Conservation (phyloP, 2,888 invertebrate species). For the Temnothorax ravouxi region DNA sequence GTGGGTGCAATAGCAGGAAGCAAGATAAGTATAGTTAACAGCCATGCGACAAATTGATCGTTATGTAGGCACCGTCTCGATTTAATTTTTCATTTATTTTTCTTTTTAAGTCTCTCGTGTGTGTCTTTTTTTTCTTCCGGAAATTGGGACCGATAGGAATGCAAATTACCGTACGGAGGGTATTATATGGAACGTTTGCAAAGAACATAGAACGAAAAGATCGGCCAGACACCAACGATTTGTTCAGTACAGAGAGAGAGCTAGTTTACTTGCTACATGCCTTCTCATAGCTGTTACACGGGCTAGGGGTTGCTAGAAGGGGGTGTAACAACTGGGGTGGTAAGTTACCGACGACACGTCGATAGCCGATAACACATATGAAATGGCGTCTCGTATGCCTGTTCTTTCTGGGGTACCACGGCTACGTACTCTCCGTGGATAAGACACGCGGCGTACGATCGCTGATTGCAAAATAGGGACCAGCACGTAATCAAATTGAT, state of each 20-base stretch:
- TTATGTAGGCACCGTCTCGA: conserved; percentile 22
- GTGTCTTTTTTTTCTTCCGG: background rate
- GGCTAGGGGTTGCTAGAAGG: conserved; percentile 40
- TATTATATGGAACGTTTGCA: conserved; percentile 24
- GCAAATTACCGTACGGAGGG: conserved; percentile 30
- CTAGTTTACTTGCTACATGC: conserved; percentile 61
- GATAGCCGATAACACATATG: conserved; percentile 68
- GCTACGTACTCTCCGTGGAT: conserved; percentile 59
- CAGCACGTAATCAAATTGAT: conserved; percentile 64
- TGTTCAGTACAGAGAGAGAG: conserved; percentile 40
- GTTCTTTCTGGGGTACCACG: conserved; percentile 45
- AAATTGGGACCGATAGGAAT: conserved; percentile 34
- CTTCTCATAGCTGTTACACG: conserved; percentile 48
- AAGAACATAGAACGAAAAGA: conserved; percentile 39
- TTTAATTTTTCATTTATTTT: background rate
- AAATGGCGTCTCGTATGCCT: conserved; percentile 55
- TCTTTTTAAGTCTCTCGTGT: conserved; percentile 8
- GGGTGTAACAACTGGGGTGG: conserved; percentile 53
- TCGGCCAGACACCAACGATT: conserved; percentile 26
- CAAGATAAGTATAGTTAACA: conserved; percentile 58
- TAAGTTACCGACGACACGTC: conserved; percentile 71
- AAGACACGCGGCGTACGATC: conserved; percentile 60
- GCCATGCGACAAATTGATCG: conserved; percentile 63
- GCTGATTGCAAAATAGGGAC: conserved; percentile 51
- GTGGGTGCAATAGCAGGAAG: conserved; percentile 64